phyloP scores from a whole-genome alignment of 2,113 vertebrate species.

The Halcyon senegalensis region DNA sequence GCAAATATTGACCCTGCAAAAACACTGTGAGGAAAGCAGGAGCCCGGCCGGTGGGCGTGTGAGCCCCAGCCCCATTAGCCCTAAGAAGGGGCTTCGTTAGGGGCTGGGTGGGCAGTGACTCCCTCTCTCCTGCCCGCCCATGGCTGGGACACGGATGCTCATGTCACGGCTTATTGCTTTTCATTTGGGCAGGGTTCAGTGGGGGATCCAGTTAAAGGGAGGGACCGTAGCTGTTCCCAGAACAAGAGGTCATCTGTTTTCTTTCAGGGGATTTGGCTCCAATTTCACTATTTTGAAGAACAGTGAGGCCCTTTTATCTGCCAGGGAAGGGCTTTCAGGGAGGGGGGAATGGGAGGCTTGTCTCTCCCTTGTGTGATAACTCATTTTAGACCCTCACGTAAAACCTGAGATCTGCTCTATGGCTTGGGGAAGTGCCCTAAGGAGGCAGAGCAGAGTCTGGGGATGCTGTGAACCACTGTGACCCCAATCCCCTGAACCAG shows the following conservation, averaged over 20 bases:
- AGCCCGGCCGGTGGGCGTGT: fast-evolving
- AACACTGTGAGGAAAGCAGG: fast-evolving
- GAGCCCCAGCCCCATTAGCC: fast-evolving
- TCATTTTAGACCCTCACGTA: not conserved
- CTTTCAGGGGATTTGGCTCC: constrained; percentile 60
- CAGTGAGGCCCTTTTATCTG: constrained; percentile 52
- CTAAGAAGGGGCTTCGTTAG: not conserved
- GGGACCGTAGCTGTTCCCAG: constrained; percentile 7
- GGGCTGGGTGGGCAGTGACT: not conserved
- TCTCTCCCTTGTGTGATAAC: not conserved
- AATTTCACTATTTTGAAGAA: constrained; percentile 13
- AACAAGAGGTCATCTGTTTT: constrained; percentile 67
- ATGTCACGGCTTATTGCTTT: not conserved
- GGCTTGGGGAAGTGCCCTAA: not conserved
- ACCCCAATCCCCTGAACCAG: not conserved
- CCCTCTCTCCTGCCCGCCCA: not conserved
- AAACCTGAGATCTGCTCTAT: not conserved
- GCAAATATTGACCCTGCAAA: not conserved
- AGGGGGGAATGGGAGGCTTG: not conserved
- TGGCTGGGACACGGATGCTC: fast-evolving
- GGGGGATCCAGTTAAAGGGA: not conserved
- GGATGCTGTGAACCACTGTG: fast-evolving
- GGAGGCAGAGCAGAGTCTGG: not conserved
- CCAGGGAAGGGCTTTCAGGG: not conserved
- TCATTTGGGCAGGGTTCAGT: not conserved